Evolutionary conservation across 2,888 invertebrate genomes (phyloP), one percentile per base, ranked within the genome.

Genomic region (Mythimna ferrago): DNA sequence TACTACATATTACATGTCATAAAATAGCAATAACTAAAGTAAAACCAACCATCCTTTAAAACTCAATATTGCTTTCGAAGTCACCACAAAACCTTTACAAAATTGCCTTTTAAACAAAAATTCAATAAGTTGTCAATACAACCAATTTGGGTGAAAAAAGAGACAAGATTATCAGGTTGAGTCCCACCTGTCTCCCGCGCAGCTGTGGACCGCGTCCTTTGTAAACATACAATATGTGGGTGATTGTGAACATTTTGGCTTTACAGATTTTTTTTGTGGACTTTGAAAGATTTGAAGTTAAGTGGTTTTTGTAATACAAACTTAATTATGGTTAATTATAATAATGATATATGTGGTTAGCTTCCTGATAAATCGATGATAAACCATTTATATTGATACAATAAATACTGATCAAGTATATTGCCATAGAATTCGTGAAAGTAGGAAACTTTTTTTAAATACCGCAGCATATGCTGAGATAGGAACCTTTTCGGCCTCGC

Each of bases 41-140:
- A 48, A 48, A 48, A 48, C 16, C 44, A 48, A 14, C 14, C 5
- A 48, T 48, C 32, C 14, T 48, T 14, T 56, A 53, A 16, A 57
- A 38, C 19, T 5, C 21, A 35, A 76, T 62, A 48, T 65, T 76
- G 9, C n/a, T 3, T 56, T 32, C 10, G 19, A 60, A 41, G 19
- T 16, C 7, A 38, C 48, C 32, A 21, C 16, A 65, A 66, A 51
- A 60, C 38, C 6, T 7, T 35, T 6, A 51, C 21, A 58, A 79
- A 60, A 26, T n/a, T 21, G 26, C 57, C 44, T 70, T 63, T 54
- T n/a, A 51, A 64, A 48, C 14, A 58, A 26, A 53, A 58, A 71
- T 54, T 65, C 80, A 83, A 71, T 75, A 71, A 56, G 62, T 70
- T 66, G 62, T 66, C 80, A 68, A 81, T 81, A 80, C 54, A 68